phyloP scores from a whole-genome alignment of 1,140 invertebrate species.

The Calycopis cecrops region DNA sequence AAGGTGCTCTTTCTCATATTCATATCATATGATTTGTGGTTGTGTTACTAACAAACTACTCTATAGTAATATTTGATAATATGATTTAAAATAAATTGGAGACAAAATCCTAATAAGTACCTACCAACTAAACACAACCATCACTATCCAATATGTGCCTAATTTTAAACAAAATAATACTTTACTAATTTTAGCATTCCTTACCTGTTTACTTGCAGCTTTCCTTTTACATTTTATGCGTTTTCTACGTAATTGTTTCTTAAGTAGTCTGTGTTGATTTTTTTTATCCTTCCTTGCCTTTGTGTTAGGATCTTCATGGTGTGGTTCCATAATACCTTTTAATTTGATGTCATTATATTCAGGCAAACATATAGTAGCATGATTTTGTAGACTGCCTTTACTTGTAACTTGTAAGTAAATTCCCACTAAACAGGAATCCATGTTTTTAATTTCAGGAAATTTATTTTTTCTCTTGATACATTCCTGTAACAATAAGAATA shows the following conservation, averaged over 20 bases:
- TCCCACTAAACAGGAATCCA: constrained; percentile 42
- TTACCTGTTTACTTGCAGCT: constrained; percentile 31
- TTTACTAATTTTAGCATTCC: no score
- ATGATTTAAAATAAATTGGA: no score
- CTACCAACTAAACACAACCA: no score
- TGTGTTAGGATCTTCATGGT: constrained; percentile 77
- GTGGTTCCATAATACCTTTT: constrained; percentile 73
- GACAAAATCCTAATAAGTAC: no score
- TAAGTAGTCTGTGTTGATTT: constrained; percentile 74
- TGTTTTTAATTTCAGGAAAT: constrained; percentile 35
- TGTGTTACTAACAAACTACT: no score
- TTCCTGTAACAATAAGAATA: constrained; percentile 36
- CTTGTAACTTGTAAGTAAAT: constrained; percentile 43
- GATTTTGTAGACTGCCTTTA: constrained; percentile 52
- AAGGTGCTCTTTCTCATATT: no score
- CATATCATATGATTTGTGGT: no score
- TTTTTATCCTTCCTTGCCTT: constrained; percentile 75
- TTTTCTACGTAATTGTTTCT: constrained; percentile 77
- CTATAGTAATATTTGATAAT: no score
- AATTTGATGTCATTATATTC: constrained; percentile 67
- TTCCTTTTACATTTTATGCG: constrained; percentile 74
- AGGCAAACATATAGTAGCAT: constrained; percentile 82
- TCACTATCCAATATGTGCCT: no score
- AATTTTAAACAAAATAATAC: no score
- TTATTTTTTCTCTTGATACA: constrained; percentile 32